Percentiles rank a stretch among this genome's conserved stretches.
These are phyloP conservation scores for Meriones unguiculatus DNA, from an alignment of 2,113 vertebrate species.

Conservation along the genomic window DNA sequence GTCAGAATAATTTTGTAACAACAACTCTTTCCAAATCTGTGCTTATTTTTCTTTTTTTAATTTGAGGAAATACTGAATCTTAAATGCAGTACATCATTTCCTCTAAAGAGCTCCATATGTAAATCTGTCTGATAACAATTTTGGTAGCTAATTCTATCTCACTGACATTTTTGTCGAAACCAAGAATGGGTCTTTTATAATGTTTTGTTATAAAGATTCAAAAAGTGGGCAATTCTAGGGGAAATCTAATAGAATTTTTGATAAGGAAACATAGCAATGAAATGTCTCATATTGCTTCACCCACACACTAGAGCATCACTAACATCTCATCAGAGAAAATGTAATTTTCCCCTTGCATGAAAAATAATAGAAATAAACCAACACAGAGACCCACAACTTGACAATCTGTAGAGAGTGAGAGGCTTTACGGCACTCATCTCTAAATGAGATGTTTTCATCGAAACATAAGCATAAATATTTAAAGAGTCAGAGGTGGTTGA, in stretches of 20 bases:
- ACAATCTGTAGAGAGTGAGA: neutral
- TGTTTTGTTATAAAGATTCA: slow-evolving; percentile 34
- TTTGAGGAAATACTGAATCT: neutral
- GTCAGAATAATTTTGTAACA: slow-evolving; percentile 4
- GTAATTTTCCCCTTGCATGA: neutral
- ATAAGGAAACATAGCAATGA: neutral
- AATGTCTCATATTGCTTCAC: neutral
- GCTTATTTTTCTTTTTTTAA: neutral
- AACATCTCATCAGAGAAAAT: neutral
- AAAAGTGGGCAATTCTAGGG: neutral
- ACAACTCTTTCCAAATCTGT: neutral
- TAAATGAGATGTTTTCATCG: neutral
- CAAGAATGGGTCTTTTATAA: neutral
- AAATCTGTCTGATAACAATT: slow-evolving; percentile 32
- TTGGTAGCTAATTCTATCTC: slow-evolving; percentile 47
- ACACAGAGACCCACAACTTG: neutral
- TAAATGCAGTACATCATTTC: neutral
- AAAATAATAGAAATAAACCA: neutral
- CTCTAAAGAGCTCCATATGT: neutral
- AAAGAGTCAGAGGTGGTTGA: neutral
- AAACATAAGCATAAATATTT: neutral
- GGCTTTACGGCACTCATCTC: neutral
- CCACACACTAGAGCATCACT: too few species aligned
- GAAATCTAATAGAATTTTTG: neutral
- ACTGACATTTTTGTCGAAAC: slow-evolving; percentile 32